Conservation (phyloP, 2,888 invertebrate genomes). For the Neelides folsomi region DNA sequence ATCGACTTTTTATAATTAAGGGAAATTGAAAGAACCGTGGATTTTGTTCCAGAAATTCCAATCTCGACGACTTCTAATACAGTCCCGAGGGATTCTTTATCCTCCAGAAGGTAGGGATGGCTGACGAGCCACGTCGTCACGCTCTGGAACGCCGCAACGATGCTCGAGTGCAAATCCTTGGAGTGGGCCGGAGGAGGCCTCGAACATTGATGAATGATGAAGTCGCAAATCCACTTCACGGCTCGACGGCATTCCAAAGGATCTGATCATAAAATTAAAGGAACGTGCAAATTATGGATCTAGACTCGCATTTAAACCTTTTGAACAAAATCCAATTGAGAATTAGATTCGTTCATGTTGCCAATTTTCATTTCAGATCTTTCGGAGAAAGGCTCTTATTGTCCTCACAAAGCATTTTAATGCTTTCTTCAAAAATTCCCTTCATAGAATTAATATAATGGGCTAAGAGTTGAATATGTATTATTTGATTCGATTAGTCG, state of each 20-base stretch:
- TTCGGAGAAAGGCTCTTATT: no score
- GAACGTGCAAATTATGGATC: no score
- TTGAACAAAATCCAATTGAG: no score
- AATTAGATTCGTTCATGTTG: no score
- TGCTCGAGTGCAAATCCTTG: slow-evolving; percentile 84
- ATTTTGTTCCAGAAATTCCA: slow-evolving; percentile 90
- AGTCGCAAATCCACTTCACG: slow-evolving; percentile 96
- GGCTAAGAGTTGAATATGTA: no score
- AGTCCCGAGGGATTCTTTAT: slow-evolving; percentile 80
- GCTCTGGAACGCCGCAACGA: slow-evolving; percentile 83
- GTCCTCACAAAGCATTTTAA: no score
- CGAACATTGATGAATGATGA: slow-evolving; percentile 80
- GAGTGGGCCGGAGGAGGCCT: slow-evolving; percentile 87
- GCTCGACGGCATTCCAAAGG: slow-evolving; percentile 78
- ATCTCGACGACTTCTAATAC: slow-evolving; percentile 93
- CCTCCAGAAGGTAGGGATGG: slow-evolving; percentile 76
- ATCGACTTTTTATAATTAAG: neutral
- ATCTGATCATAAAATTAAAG: slow-evolving; percentile 44
- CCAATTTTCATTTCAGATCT: no score
- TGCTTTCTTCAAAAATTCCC: no score
- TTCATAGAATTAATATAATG: no score
- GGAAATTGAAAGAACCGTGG: slow-evolving; percentile 38
- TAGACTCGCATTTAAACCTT: no score
- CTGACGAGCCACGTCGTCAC: slow-evolving; percentile 83
- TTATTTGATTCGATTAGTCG: no score